Percentiles rank a stretch among this genome's conserved stretches.
phyloP scores from a whole-genome alignment of 2,888 invertebrate genomes.

The Brassicogethes aeneus region DNA sequence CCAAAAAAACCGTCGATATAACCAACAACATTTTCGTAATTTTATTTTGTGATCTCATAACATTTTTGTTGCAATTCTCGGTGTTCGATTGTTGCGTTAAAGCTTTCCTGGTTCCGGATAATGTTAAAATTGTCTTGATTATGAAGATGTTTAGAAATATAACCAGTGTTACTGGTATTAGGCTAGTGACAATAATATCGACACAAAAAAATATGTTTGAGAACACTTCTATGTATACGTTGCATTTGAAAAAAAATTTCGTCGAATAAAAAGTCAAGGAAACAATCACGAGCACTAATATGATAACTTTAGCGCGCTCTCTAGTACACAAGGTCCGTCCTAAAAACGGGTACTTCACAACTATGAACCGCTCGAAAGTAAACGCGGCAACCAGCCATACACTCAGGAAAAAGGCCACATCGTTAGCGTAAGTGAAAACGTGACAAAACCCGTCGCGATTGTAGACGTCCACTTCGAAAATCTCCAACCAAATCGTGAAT shows the following conservation, averaged over 20 bases:
- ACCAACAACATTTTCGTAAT: slow-evolving; percentile 76
- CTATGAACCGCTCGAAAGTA: slow-evolving; percentile 76
- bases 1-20: slow-evolving; percentile 70
- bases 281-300: slow-evolving; percentile 44
- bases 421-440: slow-evolving; percentile 61
- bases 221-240: slow-evolving; percentile 29
- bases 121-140: slow-evolving; percentile 50
- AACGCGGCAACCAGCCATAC: slow-evolving; percentile 82
- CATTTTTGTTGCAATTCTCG: too few relatives aligned
- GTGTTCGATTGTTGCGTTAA: too few relatives aligned
- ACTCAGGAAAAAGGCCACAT: slow-evolving; percentile 66
- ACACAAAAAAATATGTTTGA: slow-evolving; percentile 58
- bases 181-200: slow-evolving; percentile 65
- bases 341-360: slow-evolving; percentile 66
- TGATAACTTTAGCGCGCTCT: slow-evolving; percentile 55
- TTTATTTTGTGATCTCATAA: slow-evolving; percentile 49
- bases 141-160: slow-evolving; percentile 64
- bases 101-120: slow-evolving; percentile 31
- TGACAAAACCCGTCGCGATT: slow-evolving; percentile 58
- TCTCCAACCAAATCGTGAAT: slow-evolving; percentile 59
- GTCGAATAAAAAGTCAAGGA: slow-evolving; percentile 45
- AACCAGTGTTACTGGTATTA: slow-evolving; percentile 63
- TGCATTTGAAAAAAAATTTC: too few relatives aligned
- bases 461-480: slow-evolving; percentile 50
- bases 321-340: slow-evolving; percentile 61